Conservation (phyloP, 2,797 vertebrate genomes). For the Onychomys arenicola region DNA sequence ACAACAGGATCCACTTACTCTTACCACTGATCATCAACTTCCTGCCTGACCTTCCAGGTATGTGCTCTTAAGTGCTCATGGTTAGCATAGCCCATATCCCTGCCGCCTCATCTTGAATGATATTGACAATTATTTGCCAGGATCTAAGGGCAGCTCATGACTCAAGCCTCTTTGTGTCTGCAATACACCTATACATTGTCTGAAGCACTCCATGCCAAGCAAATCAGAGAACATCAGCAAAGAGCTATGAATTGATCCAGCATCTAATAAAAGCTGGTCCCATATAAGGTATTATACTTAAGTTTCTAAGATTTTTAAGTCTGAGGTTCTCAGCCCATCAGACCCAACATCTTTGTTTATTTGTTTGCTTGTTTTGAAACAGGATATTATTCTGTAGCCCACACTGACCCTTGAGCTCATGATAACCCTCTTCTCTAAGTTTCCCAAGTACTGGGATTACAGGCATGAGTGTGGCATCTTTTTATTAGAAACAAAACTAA, state of each 20-base stretch:
- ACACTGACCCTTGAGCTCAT: not conserved
- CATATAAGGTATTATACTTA: not conserved
- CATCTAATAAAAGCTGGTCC: not conserved
- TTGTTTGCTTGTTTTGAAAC: not conserved
- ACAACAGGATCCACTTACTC: not conserved
- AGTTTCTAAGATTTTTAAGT: conserved; percentile 21
- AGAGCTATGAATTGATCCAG: not conserved
- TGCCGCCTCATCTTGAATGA: not conserved
- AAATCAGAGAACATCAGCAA: not conserved
- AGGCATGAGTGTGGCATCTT: not conserved
- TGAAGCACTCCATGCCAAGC: not conserved
- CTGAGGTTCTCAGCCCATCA: not conserved
- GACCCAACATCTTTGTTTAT: not conserved
- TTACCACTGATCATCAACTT: not conserved
- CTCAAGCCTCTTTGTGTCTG: not conserved
- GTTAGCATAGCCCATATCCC: no score
- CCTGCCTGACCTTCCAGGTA: not conserved
- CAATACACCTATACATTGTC: no score
- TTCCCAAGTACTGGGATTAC: not conserved
- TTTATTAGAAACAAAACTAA: conserved; percentile 10
- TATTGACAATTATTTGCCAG: not conserved
- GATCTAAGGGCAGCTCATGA: not conserved
- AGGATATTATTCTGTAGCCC: not conserved
- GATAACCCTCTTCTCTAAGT: not conserved
- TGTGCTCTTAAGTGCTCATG: not conserved